Conservation (phyloP, 2,113 vertebrate species). For the Dicrurus megarhynchus region DNA sequence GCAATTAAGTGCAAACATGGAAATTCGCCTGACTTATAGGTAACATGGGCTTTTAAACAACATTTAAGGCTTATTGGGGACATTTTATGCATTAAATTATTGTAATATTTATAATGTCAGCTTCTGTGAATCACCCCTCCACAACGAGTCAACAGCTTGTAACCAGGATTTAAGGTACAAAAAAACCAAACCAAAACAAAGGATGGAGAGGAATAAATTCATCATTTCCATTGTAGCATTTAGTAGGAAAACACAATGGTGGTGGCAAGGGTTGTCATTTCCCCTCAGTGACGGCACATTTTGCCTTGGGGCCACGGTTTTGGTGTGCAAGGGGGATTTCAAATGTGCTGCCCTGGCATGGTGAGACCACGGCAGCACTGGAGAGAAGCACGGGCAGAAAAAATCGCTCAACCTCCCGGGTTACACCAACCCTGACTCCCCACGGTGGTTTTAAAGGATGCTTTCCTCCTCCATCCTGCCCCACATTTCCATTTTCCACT, state of each 20-base stretch:
- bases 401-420: accelerated
- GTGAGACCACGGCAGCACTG: not conserved
- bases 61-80: conserved; percentile 74
- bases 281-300: not conserved
- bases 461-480: conserved; percentile 19
- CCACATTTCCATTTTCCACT: not conserved
- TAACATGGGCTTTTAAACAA: conserved; percentile 36
- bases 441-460: not conserved
- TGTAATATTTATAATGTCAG: conserved; percentile 65
- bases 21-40: conserved; percentile 66
- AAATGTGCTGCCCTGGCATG: not conserved
- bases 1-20: conserved; percentile 69
- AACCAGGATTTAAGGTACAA: conserved; percentile 57
- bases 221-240: conserved; percentile 34
- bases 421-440: not conserved
- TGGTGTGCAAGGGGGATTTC: not conserved
- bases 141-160: conserved; percentile 67
- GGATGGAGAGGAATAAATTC: conserved; percentile 64
- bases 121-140: conserved; percentile 63
- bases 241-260: conserved; percentile 37
- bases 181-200: conserved; percentile 1
- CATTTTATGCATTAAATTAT: conserved; percentile 67
- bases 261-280: conserved; percentile 48
- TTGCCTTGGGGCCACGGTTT: not conserved
- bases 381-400: not conserved